These are phyloP conservation scores for Aleiodes testaceus DNA, from an alignment of 2,888 invertebrate genomes.

Conservation along the genomic window DNA sequence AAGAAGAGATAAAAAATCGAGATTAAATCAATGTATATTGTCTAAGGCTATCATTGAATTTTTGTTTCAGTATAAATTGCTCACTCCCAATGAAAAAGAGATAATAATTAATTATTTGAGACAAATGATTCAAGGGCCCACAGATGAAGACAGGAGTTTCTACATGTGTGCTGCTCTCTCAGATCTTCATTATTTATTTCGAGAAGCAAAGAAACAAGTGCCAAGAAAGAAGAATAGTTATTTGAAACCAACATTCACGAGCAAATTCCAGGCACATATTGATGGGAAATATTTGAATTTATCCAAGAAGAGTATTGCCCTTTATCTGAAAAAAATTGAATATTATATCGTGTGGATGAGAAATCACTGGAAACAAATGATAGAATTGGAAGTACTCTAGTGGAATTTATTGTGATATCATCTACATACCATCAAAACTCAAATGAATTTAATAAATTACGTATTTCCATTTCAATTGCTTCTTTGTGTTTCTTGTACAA, in stretches of 20 bases:
- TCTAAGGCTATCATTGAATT: no score
- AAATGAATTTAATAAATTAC: no score
- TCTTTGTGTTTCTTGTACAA: no score
- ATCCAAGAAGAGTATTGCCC: conserved; percentile 75
- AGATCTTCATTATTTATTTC: conserved; percentile 77
- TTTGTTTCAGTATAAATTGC: conserved; percentile 75
- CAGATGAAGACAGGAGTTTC: conserved; percentile 74
- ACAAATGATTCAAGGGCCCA: conserved; percentile 78
- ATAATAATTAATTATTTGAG: conserved; percentile 78
- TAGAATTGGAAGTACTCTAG: neutral
- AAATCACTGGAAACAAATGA: conserved; percentile 46
- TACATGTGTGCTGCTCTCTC: conserved; percentile 81
- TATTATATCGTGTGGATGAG: conserved; percentile 82
- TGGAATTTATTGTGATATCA: no score
- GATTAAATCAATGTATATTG: conserved; percentile 32
- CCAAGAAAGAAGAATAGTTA: conserved; percentile 54
- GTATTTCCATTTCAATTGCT: no score
- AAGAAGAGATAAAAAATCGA: neutral
- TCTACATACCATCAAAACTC: no score
- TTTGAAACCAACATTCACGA: conserved; percentile 73
- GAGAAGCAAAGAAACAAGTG: conserved; percentile 70
- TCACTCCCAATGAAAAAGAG: conserved; percentile 75
- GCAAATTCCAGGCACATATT: conserved; percentile 75
- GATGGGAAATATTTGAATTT: conserved; percentile 74
- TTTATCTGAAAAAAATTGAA: conserved; percentile 80